Evolutionary conservation across 2,888 invertebrate species (phyloP).

Genomic region (Chrysina gloriosa): DNA sequence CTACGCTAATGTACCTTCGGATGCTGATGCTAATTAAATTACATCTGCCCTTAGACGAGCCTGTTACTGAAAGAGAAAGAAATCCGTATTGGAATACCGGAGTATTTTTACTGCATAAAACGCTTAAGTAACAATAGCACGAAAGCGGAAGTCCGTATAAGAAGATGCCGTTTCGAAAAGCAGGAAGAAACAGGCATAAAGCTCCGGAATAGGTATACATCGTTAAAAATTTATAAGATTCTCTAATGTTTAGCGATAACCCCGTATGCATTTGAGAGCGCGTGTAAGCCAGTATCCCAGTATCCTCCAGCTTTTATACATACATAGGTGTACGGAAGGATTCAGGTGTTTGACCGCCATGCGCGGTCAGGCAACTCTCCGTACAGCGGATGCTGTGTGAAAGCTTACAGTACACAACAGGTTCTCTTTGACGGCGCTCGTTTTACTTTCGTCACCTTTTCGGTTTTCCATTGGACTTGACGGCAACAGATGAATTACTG

Average conservation of each 20-base stretch:
- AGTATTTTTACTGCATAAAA: conserved; percentile 6
- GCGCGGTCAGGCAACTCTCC: conserved; percentile 50
- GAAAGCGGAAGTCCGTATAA: neutral
- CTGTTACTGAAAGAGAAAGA: conserved; percentile 6
- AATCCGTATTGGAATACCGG: neutral
- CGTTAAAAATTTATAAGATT: conserved; percentile 40
- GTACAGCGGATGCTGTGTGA: conserved; percentile 48
- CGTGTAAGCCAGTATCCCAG: neutral
- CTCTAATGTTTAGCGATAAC: conserved; percentile 32
- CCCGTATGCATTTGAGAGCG: conserved; percentile 35
- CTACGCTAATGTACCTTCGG: neutral
- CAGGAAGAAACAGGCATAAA: neutral
- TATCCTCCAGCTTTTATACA: neutral
- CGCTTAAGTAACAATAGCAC: conserved; percentile 3
- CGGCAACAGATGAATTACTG: neutral
- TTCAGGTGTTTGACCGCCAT: conserved; percentile 49
- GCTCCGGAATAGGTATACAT: conserved; percentile 1
- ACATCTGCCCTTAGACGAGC: neutral
- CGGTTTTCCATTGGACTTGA: conserved; percentile 14
- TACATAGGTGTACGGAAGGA: conserved; percentile 34
- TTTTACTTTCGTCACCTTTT: neutral
- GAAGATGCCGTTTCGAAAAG: neutral
- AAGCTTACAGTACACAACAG: conserved; percentile 51
- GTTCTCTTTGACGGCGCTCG: conserved; percentile 40
- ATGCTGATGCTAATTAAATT: neutral